Conservation (phyloP, 2,113 vertebrate species). For the Acanthochromis polyacanthus region DNA sequence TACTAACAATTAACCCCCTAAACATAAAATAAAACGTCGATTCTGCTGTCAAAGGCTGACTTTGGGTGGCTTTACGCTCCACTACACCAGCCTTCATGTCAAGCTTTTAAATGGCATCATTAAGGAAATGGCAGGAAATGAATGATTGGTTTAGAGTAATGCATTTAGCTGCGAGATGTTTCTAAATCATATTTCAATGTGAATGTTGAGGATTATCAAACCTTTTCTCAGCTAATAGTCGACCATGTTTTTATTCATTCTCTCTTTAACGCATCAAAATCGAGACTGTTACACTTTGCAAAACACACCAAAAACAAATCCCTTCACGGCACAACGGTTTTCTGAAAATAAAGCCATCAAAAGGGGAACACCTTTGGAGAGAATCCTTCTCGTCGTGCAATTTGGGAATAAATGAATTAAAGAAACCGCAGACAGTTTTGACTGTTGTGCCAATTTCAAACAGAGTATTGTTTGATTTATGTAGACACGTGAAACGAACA, state of each 20-base stretch:
- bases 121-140: slow-evolving; percentile 54
- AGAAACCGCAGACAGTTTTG: background rate
- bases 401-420: slow-evolving; percentile 18
- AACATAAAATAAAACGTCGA: background rate
- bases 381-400: background rate
- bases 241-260: background rate
- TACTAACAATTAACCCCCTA: background rate
- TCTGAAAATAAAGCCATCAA: slow-evolving; percentile 20
- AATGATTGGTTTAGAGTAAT: slow-evolving; percentile 49
- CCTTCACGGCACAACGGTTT: background rate
- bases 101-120: slow-evolving; percentile 53
- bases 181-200: slow-evolving; percentile 33
- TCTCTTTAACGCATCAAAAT: slow-evolving; percentile 23
- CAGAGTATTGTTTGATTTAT: background rate
- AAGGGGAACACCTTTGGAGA: background rate
- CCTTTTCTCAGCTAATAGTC: slow-evolving; percentile 5
- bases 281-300: background rate
- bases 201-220: slow-evolving; percentile 27
- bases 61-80: slow-evolving; percentile 44
- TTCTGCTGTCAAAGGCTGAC: slow-evolving; percentile 7
- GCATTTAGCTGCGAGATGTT: slow-evolving; percentile 27
- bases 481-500: slow-evolving; percentile 4
- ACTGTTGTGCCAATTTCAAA: slow-evolving; percentile 16
- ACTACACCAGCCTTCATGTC: slow-evolving; percentile 38
- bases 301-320: slow-evolving; percentile 9